Percentiles rank a stretch among this genome's conserved stretches.
Conservation (phyloP, 2,888 invertebrate genomes). For the Caenorhabditis imperialis region DNA sequence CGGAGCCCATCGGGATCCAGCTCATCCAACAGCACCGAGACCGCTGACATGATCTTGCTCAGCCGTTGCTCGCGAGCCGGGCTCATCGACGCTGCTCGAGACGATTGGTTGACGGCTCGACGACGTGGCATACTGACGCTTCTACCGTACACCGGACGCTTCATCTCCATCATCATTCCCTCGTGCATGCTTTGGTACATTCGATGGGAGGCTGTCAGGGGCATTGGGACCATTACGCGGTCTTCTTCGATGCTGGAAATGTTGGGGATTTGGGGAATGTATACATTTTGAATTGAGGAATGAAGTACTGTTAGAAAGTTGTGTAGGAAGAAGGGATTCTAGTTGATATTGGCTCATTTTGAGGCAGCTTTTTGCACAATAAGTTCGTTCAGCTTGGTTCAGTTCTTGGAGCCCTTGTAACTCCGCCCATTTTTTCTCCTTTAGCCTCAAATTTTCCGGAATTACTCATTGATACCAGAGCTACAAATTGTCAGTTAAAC, state of each 20-base stretch:
- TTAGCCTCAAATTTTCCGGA: too few relatives aligned
- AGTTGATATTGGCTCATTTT: too few relatives aligned
- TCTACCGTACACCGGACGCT: slow-evolving; percentile 46
- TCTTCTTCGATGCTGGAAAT: slow-evolving; percentile 61
- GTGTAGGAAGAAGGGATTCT: too few relatives aligned
- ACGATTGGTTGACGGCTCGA: slow-evolving; percentile 19
- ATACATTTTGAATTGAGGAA: too few relatives aligned
- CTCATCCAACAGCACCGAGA: slow-evolving; percentile 69
- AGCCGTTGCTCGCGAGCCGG: slow-evolving; percentile 68
- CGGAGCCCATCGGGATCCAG: slow-evolving; percentile 66
- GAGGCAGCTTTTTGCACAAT: too few relatives aligned
- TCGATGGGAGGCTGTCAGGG: slow-evolving; percentile 37
- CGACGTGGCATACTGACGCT: slow-evolving; percentile 56
- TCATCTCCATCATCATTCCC: slow-evolving; percentile 37
- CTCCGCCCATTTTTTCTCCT: too few relatives aligned
- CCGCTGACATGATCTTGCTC: slow-evolving; percentile 69
- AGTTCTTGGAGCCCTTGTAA: too few relatives aligned
- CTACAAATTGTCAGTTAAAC: too few relatives aligned
- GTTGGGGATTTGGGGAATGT: too few relatives aligned
- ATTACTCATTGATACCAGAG: too few relatives aligned
- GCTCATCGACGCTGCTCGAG: slow-evolving; percentile 59
- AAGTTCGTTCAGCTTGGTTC: too few relatives aligned
- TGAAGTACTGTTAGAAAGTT: too few relatives aligned
- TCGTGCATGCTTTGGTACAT: slow-evolving; percentile 62
- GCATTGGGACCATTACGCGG: slow-evolving; percentile 42